Conservation (phyloP, 2,113 vertebrate genomes). For the Ctenomys sociabilis region DNA sequence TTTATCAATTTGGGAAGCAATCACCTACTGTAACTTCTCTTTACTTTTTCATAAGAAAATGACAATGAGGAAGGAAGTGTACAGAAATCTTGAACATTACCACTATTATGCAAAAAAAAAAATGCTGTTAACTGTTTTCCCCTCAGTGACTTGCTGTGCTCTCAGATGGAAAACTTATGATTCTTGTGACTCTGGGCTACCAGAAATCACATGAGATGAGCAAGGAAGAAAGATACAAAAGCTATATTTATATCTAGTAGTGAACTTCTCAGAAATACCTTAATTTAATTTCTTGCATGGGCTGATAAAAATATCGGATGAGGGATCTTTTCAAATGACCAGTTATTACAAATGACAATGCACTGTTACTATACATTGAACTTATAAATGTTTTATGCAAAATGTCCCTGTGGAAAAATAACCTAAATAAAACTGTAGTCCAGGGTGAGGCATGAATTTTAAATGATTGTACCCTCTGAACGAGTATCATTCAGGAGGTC, state of each 20-base stretch:
- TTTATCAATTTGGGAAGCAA: conserved; percentile 85
- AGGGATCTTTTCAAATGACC: conserved; percentile 86
- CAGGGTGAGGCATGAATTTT: conserved; percentile 82
- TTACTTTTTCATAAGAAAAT: conserved; percentile 86
- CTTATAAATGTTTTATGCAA: conserved; percentile 84
- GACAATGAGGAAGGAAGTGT: conserved; percentile 90
- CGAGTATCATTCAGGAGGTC: conserved; percentile 83
- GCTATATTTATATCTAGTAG: conserved; percentile 88
- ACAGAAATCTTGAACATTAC: conserved; percentile 89
- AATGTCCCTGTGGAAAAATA: conserved; percentile 82
- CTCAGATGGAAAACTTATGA: conserved; percentile 92
- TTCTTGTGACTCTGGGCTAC: conserved; percentile 92
- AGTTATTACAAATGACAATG: conserved; percentile 88
- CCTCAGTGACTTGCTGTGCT: conserved; percentile 85
- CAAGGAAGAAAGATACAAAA: conserved; percentile 90
- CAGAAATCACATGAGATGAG: conserved; percentile 93
- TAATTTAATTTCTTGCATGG: conserved; percentile 91
- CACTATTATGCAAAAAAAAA: conserved; percentile 87
- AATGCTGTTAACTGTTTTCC: conserved; percentile 84
- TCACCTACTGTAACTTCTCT: conserved; percentile 86
- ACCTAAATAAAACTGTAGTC: conserved; percentile 81
- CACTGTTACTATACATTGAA: conserved; percentile 88
- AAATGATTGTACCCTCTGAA: conserved; percentile 81
- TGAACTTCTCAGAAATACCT: conserved; percentile 94
- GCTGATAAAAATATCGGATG: conserved; percentile 87